A percentile compares a stretch with the other conserved stretches of the same genome.
These are phyloP conservation scores for Scaptomyza flava DNA, from an alignment of 2,888 invertebrate genomes.

Conservation along the genomic window DNA sequence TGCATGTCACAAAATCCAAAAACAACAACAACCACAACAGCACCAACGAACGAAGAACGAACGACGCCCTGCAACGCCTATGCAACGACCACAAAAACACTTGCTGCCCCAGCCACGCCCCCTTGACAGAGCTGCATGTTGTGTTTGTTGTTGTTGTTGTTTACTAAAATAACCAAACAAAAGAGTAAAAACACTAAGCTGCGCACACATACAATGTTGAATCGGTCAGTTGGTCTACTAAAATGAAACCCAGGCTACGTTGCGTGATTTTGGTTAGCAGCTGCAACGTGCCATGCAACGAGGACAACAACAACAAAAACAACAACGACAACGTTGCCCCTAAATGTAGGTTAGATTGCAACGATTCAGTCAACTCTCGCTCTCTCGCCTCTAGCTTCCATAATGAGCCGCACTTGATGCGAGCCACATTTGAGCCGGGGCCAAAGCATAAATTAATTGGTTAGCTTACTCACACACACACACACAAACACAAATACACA, in stretches of 20 bases:
- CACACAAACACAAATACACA: slow-evolving; percentile 9
- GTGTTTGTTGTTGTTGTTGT: slow-evolving; percentile 25
- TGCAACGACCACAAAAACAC: slow-evolving; percentile 40
- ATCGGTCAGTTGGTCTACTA: slow-evolving; percentile 38
- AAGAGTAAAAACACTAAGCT: slow-evolving; percentile 1
- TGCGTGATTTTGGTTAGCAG: slow-evolving; percentile 43
- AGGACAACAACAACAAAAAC: slow-evolving; percentile 34
- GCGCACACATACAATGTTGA: slow-evolving; percentile 12
- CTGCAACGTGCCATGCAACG: slow-evolving; percentile 43
- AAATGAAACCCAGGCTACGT: slow-evolving; percentile 35
- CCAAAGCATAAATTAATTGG: slow-evolving; percentile 64
- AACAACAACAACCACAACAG: slow-evolving; percentile 45
- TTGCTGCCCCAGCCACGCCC: slow-evolving; percentile 1
- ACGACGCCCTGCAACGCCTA: slow-evolving; percentile 44
- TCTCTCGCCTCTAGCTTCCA: slow-evolving; percentile 5
- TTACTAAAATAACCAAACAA: slow-evolving; percentile 61
- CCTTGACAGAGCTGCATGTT: slow-evolving; percentile 4
- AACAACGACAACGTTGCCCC: slow-evolving; percentile 6
- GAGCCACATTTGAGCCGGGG: slow-evolving; percentile 51
- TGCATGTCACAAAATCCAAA: slow-evolving; percentile 51
- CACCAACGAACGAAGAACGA: slow-evolving; percentile 36
- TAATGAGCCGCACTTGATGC: slow-evolving; percentile 53
- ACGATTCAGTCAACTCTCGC: slow-evolving; percentile 23
- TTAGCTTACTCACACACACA: slow-evolving; percentile 28
- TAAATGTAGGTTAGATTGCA: slow-evolving; percentile 67